These are phyloP conservation scores for Hydrophis major DNA, from an alignment of 2,797 vertebrate genomes.

Conservation along the genomic window DNA sequence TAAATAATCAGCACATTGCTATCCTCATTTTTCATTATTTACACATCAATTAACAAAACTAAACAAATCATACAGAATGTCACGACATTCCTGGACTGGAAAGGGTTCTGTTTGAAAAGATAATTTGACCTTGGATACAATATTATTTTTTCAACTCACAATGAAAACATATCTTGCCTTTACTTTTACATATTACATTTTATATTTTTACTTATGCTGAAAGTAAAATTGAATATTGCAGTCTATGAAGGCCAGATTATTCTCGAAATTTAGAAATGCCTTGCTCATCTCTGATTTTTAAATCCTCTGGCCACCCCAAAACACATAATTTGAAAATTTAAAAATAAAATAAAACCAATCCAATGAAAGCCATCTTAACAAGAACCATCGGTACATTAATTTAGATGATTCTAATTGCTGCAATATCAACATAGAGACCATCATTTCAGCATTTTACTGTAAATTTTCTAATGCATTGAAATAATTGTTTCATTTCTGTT, in stretches of 20 bases:
- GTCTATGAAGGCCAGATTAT: not conserved
- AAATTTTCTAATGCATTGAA: not conserved
- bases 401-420: not conserved
- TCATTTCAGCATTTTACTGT: not conserved
- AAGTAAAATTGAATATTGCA: not conserved
- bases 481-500: slow-evolving; percentile 23
- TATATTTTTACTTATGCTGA: not conserved
- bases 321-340: not conserved
- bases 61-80: not conserved
- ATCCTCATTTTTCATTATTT: not conserved
- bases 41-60: not conserved
- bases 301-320: not conserved
- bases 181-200: not conserved
- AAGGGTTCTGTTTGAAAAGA: not conserved
- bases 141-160: not conserved
- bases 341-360: not conserved
- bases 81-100: not conserved
- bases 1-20: not conserved
- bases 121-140: not conserved
- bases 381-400: not conserved
- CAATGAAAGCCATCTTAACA: not conserved
- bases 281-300: not conserved
- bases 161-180: not conserved
- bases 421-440: not conserved
- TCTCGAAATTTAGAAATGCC: not conserved